Evolutionary conservation across 2,797 vertebrate genomes (phyloP).

Genomic region (Cossypha polioptera): DNA sequence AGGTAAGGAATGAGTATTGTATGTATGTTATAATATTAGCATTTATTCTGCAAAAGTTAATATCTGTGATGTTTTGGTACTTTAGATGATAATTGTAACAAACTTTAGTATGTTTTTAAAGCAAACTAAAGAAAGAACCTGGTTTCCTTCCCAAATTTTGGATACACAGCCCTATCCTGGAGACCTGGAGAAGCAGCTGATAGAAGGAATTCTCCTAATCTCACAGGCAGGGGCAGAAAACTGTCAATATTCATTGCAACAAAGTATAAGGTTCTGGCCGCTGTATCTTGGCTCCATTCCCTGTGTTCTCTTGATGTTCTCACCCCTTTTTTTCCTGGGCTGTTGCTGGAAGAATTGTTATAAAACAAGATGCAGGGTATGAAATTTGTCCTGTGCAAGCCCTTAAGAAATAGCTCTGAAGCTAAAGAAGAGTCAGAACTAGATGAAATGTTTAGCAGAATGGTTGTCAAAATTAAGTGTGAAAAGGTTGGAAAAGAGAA

Average conservation of each 20-base stretch:
- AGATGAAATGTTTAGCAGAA: background rate
- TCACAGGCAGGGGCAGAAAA: background rate
- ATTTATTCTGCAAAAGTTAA: background rate
- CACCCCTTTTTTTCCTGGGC: background rate
- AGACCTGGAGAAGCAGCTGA: background rate
- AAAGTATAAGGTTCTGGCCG: background rate
- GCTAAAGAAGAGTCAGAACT: background rate
- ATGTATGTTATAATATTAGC: background rate
- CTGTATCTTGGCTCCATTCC: background rate
- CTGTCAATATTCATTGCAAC: background rate
- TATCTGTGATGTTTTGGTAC: background rate
- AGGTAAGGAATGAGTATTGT: background rate
- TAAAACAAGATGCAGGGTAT: background rate
- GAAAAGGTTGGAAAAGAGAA: background rate
- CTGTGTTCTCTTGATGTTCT: background rate
- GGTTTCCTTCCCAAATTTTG: background rate
- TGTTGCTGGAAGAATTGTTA: background rate
- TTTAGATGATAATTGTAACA: background rate
- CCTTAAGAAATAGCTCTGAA: background rate
- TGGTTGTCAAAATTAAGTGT: background rate
- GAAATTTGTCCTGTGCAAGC: background rate
- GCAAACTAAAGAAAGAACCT: background rate
- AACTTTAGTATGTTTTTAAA: background rate
- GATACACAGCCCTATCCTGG: background rate
- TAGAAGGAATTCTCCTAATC: background rate